Base-by-base conservation (phyloP, 1,140 invertebrate species). In the Caenorhabditis brenneri region DNA sequence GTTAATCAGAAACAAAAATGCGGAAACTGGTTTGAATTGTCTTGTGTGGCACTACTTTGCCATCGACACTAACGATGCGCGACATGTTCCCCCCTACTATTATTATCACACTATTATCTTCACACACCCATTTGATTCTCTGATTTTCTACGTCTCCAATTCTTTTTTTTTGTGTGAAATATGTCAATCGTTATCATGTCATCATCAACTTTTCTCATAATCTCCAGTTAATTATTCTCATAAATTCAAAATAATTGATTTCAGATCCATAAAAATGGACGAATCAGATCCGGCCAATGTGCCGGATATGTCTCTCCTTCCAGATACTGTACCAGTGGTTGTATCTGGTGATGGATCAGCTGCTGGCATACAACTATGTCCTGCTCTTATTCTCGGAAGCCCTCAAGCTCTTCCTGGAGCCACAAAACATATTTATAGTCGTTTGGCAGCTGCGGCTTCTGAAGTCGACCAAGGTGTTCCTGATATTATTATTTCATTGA, bases 391-490 rank as follows among this genome's bases (percentile, higher is more conserved):
- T 22, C 65, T 83, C 12, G 82, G 82, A 27, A 83, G 82, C 24
- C 33, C 82, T 29, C 74, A 83, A 49, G 82, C 82, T 60, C 69
- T 84, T 33, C 83, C 83, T 10, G 78, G n/a, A n/a, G 79, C 79
- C 36, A 39, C 46, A 9, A 84, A 80, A 42, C 83, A 80, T 36
- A 81, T 80, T 60, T 88, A 88, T 80, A 88, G 87, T 65, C 46
- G 82, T 15, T 65, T 88, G 24, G 86, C 88, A 3, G 80, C 88
- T 2, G 65, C 78, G 4, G 87, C 88, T 27, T 74, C 51, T 19
- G 86, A 87, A 81, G 60, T 88, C 0, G 88, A 88, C 80, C 84
- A 89, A 83, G 89, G 89, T 31, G 85, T 90, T 24, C 87, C 89
- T 19, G 84, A 90, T 82, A 46, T 90, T 16, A 53, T 89, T n/a